These are phyloP conservation scores for Apis cerana DNA, from an alignment of 1,140 invertebrate genomes.

Conservation along the genomic window DNA sequence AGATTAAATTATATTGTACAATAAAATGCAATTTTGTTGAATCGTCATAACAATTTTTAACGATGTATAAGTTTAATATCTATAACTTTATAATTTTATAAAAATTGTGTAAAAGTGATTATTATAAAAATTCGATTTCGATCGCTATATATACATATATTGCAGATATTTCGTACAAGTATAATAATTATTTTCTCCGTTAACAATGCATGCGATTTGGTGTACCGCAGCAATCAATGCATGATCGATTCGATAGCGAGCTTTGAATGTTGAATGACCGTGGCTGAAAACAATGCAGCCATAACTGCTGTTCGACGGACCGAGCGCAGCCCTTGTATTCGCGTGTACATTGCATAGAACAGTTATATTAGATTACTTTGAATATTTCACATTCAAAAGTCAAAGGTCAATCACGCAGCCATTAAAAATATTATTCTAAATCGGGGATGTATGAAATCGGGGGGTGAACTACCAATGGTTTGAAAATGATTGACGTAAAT, in stretches of 20 bases:
- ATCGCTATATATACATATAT: no score
- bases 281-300: conserved; percentile 37
- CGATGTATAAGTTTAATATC: background rate
- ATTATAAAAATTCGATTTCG: background rate
- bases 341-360: no score
- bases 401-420: background rate
- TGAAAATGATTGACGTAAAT: background rate
- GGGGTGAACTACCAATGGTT: background rate
- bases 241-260: conserved; percentile 24
- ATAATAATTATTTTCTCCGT: background rate
- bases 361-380: background rate
- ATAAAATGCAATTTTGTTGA: no score
- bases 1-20: no score
- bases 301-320: conserved; percentile 23
- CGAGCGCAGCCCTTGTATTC: background rate
- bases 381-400: background rate
- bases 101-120: background rate
- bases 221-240: background rate
- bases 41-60: background rate
- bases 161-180: background rate
- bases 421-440: background rate
- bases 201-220: background rate
- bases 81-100: background rate
- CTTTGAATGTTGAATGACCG: conserved; percentile 32
- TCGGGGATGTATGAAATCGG: background rate